Evolutionary conservation across 2,888 invertebrate genomes (phyloP).

Genomic region (Epistrophe grossulariae): DNA sequence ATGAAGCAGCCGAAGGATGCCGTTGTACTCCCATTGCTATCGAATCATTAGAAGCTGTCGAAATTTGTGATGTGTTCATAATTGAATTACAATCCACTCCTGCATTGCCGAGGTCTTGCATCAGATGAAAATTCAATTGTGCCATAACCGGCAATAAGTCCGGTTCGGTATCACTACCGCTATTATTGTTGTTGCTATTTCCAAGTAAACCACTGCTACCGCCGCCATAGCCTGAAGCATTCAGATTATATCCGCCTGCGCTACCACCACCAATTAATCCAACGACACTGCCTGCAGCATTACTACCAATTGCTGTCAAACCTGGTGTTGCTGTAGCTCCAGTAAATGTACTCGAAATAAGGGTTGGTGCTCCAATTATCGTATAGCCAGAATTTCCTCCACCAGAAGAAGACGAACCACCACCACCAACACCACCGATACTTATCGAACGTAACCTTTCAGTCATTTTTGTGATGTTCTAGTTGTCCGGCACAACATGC

Average conservation of each 20-base stretch:
- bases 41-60: conserved; percentile 82
- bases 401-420: conserved; percentile 32
- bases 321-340: conserved; percentile 76
- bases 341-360: conserved; percentile 79
- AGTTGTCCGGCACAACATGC: conserved; percentile 62
- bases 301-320: conserved; percentile 59
- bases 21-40: conserved; percentile 74
- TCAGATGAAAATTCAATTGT: conserved; percentile 81
- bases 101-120: conserved; percentile 78
- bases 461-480: conserved; percentile 57
- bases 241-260: conserved; percentile 56
- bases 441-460: conserved; percentile 73
- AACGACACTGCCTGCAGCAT: conserved; percentile 47
- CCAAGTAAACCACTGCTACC: conserved; percentile 59
- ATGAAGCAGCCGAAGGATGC: conserved; percentile 45
- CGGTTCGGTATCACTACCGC: conserved; percentile 78
- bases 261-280: conserved; percentile 62
- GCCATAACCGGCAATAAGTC: conserved; percentile 78
- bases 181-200: conserved; percentile 73
- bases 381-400: conserved; percentile 64
- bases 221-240: conserved; percentile 39
- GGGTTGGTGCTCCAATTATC: conserved; percentile 79
- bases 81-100: conserved; percentile 81
- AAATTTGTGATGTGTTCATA: conserved; percentile 84
- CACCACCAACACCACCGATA: conserved; percentile 61